These are phyloP conservation scores for Rhea pennata DNA, from an alignment of 2,113 vertebrate species.

Conservation along the genomic window DNA sequence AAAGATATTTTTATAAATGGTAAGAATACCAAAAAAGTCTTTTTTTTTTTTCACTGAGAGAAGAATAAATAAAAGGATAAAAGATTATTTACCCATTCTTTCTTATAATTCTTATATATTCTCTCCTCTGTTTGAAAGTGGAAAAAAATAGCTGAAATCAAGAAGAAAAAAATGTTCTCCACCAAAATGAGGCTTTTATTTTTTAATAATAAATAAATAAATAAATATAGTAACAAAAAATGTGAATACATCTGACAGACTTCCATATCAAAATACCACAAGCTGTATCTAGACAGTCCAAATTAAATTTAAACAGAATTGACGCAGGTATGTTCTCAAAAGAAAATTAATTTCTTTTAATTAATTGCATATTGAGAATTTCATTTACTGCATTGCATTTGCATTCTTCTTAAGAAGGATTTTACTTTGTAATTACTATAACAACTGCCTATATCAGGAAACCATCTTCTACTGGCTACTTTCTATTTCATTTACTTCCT, in stretches of 20 bases:
- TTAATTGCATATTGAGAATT: background rate
- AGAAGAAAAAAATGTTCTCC: background rate
- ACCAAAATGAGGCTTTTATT: background rate
- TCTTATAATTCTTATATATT: background rate
- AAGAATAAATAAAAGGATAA: background rate
- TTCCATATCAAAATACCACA: background rate
- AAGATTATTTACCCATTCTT: background rate
- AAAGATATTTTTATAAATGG: background rate
- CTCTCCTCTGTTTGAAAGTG: background rate
- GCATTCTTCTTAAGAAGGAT: background rate
- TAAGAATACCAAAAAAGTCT: background rate
- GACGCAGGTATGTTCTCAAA: background rate
- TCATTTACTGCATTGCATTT: background rate
- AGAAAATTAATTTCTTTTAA: background rate
- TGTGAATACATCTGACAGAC: background rate
- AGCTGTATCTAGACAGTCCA: background rate
- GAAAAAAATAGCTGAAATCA: too few species aligned
- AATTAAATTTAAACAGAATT: background rate
- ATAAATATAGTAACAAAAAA: background rate
- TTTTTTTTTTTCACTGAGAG: background rate
- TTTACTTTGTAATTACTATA: background rate
- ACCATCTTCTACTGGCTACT: background rate
- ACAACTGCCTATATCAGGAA: background rate
- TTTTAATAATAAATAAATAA: background rate
- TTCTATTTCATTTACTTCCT: background rate